Evolutionary conservation across 2,797 vertebrate species (phyloP), one percentile per base, ranked within the genome.

Genomic region (Megaceryle alcyon): DNA sequence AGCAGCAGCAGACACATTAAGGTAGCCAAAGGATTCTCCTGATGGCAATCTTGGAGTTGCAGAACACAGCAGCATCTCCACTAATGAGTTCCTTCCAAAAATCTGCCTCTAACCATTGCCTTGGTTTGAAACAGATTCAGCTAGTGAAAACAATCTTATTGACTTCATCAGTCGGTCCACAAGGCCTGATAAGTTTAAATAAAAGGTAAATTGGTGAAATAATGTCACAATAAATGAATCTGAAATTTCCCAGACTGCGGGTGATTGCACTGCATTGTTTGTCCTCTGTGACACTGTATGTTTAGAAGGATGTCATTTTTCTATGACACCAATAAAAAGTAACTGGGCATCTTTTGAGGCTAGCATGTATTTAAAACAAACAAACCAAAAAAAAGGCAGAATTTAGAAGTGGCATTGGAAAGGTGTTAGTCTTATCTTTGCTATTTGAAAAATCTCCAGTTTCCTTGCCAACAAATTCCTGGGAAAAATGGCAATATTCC

Each of bases 371-470:
- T 90, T 68, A 84, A 83, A 94, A 83, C 29, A 83, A 90, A 33
- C 33, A 33, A 33, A 33, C 33, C 7, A 35, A 35, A 7, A 41
- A 35, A 96, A 82, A 54, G 72, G 76, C 75, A 94, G 81, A 82
- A 49, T 93, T 90, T 85, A 77, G 68, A 92, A 79, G 81, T 35
- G 90, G 33, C 63, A 57, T 90, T 70, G 29, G 54, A 91, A 75
- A 94, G 65, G 43, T 89, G 37, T 59, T 82, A 88, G 44, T 88
- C 72, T 44, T 95, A n/a, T 90, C 65, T 69, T 71, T 84, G 56
- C 56, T 87, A 6, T 92, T 97, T 88, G 72, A 93, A 96, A 97
- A 94, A 94, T 89, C 75, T 92, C 79, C 82, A 61, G 71, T 93
- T 94, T 92, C 33, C 63, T 95, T 88, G 75, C 78, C 94, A 96